phyloP scores from a whole-genome alignment of 2,888 invertebrate species.

The Tanypteryx hageni region DNA sequence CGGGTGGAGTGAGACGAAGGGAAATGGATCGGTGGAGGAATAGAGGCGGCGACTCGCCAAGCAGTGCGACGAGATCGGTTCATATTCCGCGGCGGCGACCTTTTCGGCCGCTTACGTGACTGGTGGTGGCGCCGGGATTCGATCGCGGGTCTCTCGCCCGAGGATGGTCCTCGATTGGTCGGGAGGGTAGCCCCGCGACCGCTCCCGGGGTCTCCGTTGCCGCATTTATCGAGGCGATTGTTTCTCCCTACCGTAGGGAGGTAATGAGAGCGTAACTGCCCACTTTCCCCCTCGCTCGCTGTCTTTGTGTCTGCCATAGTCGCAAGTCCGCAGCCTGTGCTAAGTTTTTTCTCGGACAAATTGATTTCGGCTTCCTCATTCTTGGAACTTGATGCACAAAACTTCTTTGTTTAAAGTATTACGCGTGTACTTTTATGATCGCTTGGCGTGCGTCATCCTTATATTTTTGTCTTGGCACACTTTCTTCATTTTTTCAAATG shows the following conservation, averaged over 20 bases:
- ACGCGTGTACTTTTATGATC: too few species aligned
- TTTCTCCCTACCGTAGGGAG: not conserved
- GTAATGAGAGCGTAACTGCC: not conserved
- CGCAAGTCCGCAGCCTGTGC: not conserved
- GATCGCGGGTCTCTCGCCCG: not conserved
- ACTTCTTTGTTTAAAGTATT: too few species aligned
- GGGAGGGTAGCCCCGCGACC: not conserved
- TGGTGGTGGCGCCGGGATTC: constrained; percentile 1
- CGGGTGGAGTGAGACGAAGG: too few species aligned
- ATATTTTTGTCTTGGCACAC: too few species aligned
- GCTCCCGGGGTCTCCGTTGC: not conserved
- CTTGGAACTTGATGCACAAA: too few species aligned
- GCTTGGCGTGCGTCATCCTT: too few species aligned
- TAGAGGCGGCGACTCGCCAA: not conserved
- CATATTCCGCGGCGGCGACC: not conserved
- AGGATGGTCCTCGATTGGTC: constrained; percentile 19
- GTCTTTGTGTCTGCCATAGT: not conserved
- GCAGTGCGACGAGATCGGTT: not conserved
- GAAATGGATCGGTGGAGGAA: too few species aligned
- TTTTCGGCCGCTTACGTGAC: not conserved
- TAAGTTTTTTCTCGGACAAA: not conserved
- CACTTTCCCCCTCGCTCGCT: not conserved
- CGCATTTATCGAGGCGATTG: constrained; percentile 27
- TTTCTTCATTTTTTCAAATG: too few species aligned
- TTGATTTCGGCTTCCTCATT: too few species aligned